phyloP scores from a whole-genome alignment of 2,797 vertebrate genomes.

The Hippopotamyrus pictus region DNA sequence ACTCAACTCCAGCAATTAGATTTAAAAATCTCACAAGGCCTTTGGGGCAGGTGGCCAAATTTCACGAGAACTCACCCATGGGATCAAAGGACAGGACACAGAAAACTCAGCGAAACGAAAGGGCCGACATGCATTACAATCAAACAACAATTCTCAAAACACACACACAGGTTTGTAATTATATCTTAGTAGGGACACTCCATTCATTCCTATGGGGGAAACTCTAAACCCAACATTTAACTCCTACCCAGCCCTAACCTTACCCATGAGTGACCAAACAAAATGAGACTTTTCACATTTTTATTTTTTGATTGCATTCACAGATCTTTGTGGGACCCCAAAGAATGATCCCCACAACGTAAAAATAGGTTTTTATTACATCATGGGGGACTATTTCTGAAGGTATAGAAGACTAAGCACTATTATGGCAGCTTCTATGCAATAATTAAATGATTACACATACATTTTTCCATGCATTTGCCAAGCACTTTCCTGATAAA shows the following conservation, averaged over 20 bases:
- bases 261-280: neutral
- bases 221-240: neutral
- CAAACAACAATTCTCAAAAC: neutral
- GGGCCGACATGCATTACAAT: neutral
- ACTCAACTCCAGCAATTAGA: conserved; percentile 67
- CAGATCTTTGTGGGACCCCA: neutral
- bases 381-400: neutral
- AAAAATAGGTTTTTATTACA: neutral
- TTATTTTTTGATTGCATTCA: neutral
- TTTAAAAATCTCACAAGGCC: conserved; percentile 54
- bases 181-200: neutral
- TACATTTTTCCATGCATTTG: neutral
- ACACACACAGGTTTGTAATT: neutral
- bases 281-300: neutral
- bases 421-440: neutral
- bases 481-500: neutral
- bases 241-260: neutral
- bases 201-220: neutral
- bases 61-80: conserved; percentile 28
- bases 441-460: neutral
- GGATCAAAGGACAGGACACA: neutral
- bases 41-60: conserved; percentile 65
- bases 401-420: neutral
- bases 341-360: neutral
- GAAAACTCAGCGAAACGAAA: neutral